Conservation (phyloP, 2,797 vertebrate genomes). For the Megalops cyprinoides region DNA sequence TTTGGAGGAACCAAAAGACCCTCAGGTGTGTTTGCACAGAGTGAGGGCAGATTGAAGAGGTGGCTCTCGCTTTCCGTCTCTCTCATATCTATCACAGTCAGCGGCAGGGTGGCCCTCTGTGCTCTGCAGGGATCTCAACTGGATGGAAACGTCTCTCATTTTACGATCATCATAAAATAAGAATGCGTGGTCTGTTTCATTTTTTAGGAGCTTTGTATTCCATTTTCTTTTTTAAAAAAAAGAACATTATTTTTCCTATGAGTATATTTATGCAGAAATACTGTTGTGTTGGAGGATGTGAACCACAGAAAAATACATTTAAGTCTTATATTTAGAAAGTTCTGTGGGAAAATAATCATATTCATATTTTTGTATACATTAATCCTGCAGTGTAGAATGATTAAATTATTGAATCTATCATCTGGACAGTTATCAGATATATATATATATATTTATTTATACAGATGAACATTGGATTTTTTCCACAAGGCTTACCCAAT, state of each 20-base stretch:
- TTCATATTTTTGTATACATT: too few species aligned
- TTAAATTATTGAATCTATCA: too few species aligned
- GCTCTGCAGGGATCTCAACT: conserved; percentile 13
- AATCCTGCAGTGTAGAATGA: too few species aligned
- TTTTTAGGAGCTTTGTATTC: not conserved
- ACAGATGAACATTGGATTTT: too few species aligned
- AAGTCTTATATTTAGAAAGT: too few species aligned
- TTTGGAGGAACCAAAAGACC: conserved; percentile 35
- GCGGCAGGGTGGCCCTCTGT: conserved; percentile 17
- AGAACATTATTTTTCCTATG: not conserved
- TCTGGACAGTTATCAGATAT: too few species aligned
- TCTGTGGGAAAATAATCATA: too few species aligned
- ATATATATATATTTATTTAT: not conserved
- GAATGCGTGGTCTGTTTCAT: not conserved
- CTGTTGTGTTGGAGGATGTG: not conserved
- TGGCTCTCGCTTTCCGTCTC: conserved; percentile 32
- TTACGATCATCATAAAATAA: not conserved
- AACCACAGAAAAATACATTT: not conserved
- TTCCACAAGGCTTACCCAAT: not conserved
- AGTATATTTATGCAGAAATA: not conserved
- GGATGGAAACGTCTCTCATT: too few species aligned
- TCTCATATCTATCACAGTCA: conserved; percentile 39
- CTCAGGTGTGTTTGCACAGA: conserved; percentile 33
- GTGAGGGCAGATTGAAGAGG: conserved; percentile 41
- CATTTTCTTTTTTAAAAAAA: not conserved